Base-by-base conservation (phyloP, 1,140 invertebrate genomes). In the Calosoma granatense region DNA sequence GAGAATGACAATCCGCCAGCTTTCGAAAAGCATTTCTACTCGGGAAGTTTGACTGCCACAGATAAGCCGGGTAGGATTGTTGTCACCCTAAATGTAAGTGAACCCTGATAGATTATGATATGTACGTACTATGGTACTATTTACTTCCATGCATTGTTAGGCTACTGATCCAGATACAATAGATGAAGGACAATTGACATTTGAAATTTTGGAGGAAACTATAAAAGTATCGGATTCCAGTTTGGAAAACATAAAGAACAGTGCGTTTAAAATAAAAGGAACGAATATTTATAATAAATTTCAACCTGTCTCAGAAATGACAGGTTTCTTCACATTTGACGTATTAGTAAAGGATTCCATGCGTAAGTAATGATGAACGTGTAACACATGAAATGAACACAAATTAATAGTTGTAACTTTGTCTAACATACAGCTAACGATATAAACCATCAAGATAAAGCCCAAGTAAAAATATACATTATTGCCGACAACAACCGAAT, bases 241-340 rank as follows among this genome's bases (percentile, higher is more conserved):
- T 3, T 53, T 76, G 55, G 58, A 64, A 3, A 58, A 60, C 1
- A 70, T 74, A 14, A 59, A 56, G 17, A 61, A 69, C 4, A 54
- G 56, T 14, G 72, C 77, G 0, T 79, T 80, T 61, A 21, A n/a
- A 1, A 58, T 79, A 2, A 52, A 75, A 1, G n/a, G 56, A 1
- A 67, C 67, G 0, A 78, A 78, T 12, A 63, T 47, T 47, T 3
- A 4, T 4, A 47, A 17, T 47, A 75, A 71, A 59, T 76, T 79
- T 58, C 68, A 71, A 61, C 74, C 75, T 1, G 68, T 68, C 0
- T 67, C 68, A 19, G 68, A 63, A 53, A 79, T 80, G 76, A 71
- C 70, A 22, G 80, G 80, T 58, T 77, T 73, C 68, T 81, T 80
- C 62, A 67, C 72, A 54, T 80, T 81, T 56, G 59, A 76, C n/a